Evolutionary conservation across 2,888 invertebrate species (phyloP).

Genomic region (Drosophila eohydei): DNA sequence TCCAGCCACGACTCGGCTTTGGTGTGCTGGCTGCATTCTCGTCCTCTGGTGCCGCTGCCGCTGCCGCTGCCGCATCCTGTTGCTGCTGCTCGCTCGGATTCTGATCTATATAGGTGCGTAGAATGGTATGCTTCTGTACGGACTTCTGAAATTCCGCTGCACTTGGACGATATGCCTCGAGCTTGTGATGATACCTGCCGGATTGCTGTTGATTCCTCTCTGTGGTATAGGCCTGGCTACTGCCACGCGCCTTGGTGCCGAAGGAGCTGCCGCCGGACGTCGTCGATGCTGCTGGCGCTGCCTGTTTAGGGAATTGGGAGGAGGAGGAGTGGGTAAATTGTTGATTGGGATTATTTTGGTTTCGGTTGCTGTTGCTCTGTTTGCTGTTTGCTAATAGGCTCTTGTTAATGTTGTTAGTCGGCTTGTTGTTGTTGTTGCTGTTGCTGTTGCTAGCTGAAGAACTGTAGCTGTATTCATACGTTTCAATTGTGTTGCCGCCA

Average conservation of each 20-base stretch:
- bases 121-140: conserved; percentile 79
- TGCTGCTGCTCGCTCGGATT: conserved; percentile 37
- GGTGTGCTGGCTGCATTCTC: conserved; percentile 37
- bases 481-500: conserved; percentile 83
- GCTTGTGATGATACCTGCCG: conserved; percentile 70
- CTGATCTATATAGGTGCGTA: conserved; percentile 78
- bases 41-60: conserved; percentile 21
- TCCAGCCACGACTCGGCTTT: conserved; percentile 79
- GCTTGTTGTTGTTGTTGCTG: conserved; percentile 85
- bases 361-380: conserved; percentile 80
- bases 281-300: conserved; percentile 75
- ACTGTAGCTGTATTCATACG: conserved; percentile 83
- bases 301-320: conserved; percentile 85
- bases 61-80: conserved; percentile 59
- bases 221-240: conserved; percentile 73
- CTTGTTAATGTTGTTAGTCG: conserved; percentile 87
- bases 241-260: conserved; percentile 66
- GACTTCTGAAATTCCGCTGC: conserved; percentile 79
- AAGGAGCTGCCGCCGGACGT: conserved; percentile 66
- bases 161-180: conserved; percentile 79
- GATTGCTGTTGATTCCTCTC: conserved; percentile 64
- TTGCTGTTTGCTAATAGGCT: conserved; percentile 62
- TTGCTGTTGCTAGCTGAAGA: conserved; percentile 50
- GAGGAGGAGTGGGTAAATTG: conserved; percentile 63
- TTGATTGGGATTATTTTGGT: conserved; percentile 85